Base-by-base conservation (phyloP, 2,888 invertebrate genomes). In the Nysson spinosus region DNA sequence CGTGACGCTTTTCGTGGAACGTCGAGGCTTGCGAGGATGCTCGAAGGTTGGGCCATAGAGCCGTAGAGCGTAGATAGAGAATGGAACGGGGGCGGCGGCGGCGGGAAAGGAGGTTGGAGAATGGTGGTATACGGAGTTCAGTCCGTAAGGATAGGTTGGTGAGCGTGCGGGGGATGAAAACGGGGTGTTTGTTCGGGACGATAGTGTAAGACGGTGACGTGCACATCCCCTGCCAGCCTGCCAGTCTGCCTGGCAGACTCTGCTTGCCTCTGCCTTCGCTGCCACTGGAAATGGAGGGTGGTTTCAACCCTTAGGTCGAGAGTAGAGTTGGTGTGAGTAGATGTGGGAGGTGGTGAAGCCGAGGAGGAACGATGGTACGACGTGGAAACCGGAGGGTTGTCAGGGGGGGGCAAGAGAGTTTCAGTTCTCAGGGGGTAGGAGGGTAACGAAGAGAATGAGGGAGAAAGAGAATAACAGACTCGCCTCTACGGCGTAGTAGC, bases 201-300 rank as follows among this genome's bases (percentile, higher is more conserved):
- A 85, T 86, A 85, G 85, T 78, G 82, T 83, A 86, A 85, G 86
- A 85, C 84, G 86, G 85, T 86, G 85, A 85, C 85, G 85, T 84
- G 84, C 82, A 85, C 81, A 81, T 83, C 85, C 81, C 82, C 78
- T 78, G 77, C 77, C 80, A 71, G 76, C 64, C 77, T 74, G 81
- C 78, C 77, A 75, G 79, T 75, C 81, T 77, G 79, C 80, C 80
- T 73, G 72, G 63, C 77, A 75, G 76, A 73, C 60, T 76, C 78
- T 75, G 81, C 73, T 69, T 71, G 69, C 75, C 72, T 79, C 74
- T 74, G 77, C 75, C 76, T 74, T 79, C 75, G 79, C 83, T 80
- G 78, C 76, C 77, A 79, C 79, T 81, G 82, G 77, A 82, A 83
- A 82, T 72, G 71, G 80, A 77, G 81, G 83, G 79, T 81, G 80